phyloP scores from a whole-genome alignment of 2,888 invertebrate genomes.

The Apantesis nais region DNA sequence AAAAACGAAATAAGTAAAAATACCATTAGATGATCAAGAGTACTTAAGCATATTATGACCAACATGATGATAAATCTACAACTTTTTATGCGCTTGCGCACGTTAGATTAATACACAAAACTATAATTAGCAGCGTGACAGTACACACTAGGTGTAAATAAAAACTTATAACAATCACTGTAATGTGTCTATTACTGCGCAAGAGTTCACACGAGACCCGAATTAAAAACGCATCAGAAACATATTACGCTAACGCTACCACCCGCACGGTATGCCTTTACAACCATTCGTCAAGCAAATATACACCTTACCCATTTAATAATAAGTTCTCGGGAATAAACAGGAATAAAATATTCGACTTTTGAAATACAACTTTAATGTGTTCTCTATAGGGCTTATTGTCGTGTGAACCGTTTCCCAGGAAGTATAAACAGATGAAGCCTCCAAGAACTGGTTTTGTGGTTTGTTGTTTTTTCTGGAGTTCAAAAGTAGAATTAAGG shows the following conservation, averaged over 20 bases:
- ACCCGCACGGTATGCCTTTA: conserved; percentile 56
- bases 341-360: conserved; percentile 6
- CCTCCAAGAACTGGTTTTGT: conserved; percentile 47
- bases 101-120: conserved; percentile 17
- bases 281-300: conserved; percentile 29
- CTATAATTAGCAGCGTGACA: conserved; percentile 46
- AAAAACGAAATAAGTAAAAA: not conserved
- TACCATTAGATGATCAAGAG: not conserved
- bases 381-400: conserved; percentile 12
- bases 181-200: conserved; percentile 79
- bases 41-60: not conserved
- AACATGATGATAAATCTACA: conserved; percentile 1
- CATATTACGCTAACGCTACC: conserved; percentile 78
- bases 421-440: conserved; percentile 56
- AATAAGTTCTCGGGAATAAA: conserved; percentile 32
- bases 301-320: conserved; percentile 27
- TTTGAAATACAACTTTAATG: conserved; percentile 20
- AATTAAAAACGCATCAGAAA: conserved; percentile 84
- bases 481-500: conserved; percentile 58
- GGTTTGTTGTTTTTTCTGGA: conserved; percentile 46
- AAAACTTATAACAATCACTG: conserved; percentile 54
- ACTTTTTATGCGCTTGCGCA: conserved; percentile 1
- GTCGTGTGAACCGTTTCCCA: conserved; percentile 33
- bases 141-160: conserved; percentile 38
- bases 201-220: conserved; percentile 78